Evolutionary conservation across 2,113 vertebrate genomes (phyloP), one percentile per base, ranked within the genome.

Genomic region (Osmerus mordax): DNA sequence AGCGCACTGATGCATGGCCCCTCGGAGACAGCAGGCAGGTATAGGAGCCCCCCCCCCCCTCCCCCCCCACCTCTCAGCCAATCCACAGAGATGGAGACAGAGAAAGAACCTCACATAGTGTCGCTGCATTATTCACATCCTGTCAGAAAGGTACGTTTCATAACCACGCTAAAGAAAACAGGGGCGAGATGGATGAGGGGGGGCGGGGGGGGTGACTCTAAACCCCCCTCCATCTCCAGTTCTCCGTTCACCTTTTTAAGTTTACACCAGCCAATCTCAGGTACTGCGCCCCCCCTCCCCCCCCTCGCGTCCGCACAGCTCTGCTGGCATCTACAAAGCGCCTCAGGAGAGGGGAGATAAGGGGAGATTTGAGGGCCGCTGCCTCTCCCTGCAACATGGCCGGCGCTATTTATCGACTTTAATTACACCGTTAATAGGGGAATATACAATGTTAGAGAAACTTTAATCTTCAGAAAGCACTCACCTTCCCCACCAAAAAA

Each of bases 101-200:
- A 78, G 59, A 78, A 3, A 28, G 84, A 82, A 58, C 32, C 67
- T 36, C 54, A 0, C 54, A 41, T 32, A 60, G 29, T 3, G 28
- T 41, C 78, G 60, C 78, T 92, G 81, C 85, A 91, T 90, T 88
- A 91, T 92, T 90, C 78, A 92, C 70, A 14, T 23, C 60, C 62
- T 81, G 84, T 84, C 86, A 83, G 84, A 78, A 65, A 83, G 83
- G 80, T 81, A 77, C 61, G 69, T 81, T 87, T 85, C 75, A 70
- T 64, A 78, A 77, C 74, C 55, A 67, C 16, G 3, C 15, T 16
- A 18, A 2, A 56, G 15, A 19, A 29, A 66, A 65, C 60, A 53
- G 70, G 72, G 54, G 29, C 53, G 70, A 78, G 60, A 75, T 77
- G 28, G n/a, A 80, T 36, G 7, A 36, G 7, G 84, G 71, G 75